Conservation (phyloP, 92 coral and sea anemone species). For the Actinernus sp. region DNA sequence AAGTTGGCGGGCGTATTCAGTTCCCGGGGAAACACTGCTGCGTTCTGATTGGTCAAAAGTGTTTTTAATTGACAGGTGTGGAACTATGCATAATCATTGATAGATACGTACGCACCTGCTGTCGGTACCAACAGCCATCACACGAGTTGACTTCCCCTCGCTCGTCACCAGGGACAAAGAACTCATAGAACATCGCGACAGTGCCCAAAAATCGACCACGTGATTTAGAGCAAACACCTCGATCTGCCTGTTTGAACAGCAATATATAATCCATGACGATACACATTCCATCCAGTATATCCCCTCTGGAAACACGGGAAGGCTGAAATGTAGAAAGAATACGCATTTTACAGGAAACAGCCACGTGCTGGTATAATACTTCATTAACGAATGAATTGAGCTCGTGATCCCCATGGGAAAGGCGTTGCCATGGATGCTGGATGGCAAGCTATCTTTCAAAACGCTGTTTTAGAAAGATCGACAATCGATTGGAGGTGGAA, state of each 20-base stretch:
- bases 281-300: slow-evolving; percentile 92
- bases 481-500: too few relatives aligned
- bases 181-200: slow-evolving; percentile 84
- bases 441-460: too few relatives aligned
- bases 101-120: slow-evolving; percentile 73
- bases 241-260: slow-evolving; percentile 79
- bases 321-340: slow-evolving; percentile 38
- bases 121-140: slow-evolving; percentile 89
- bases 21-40: too few relatives aligned
- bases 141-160: slow-evolving; percentile 79
- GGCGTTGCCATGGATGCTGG: too few relatives aligned
- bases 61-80: too few relatives aligned
- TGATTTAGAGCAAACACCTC: slow-evolving; percentile 93
- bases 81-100: too few relatives aligned
- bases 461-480: too few relatives aligned
- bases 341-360: not conserved
- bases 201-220: slow-evolving; percentile 87
- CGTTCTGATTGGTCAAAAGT: too few relatives aligned
- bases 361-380: too few relatives aligned
- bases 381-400: too few relatives aligned
- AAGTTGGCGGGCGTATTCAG: too few relatives aligned
- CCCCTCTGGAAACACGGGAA: slow-evolving; percentile 93
- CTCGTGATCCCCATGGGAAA: too few relatives aligned
- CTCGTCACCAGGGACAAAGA: slow-evolving; percentile 82
- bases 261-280: slow-evolving; percentile 78